Evolutionary conservation across 1,140 invertebrate genomes (phyloP), one percentile per base, ranked within the genome.

Genomic region (Ericerus pela): DNA sequence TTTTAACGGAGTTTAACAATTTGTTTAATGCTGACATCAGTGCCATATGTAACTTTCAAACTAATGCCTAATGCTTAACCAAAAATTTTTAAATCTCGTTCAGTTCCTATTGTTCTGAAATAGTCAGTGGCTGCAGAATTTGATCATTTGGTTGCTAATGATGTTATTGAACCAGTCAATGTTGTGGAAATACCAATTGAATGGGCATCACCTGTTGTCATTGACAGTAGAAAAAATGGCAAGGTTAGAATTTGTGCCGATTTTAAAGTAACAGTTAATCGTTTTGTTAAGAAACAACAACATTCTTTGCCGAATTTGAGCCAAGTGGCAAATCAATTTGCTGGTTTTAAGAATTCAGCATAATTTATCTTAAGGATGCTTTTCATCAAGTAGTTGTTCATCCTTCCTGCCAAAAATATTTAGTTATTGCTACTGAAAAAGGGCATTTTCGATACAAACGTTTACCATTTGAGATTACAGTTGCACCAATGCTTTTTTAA

Each of bases 171-270:
- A 33, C 56, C 58, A 30, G 66, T 71, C 14, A 62, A 68, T 53
- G 41, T 24, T 5, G 26, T 24, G 16, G 41, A 47, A 47, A 47
- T 10, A 22, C 55, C 59, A 54, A 67, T 64, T n/a, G 66, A 72
- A 37, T 77, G 72, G 73, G 72, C 69, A 3, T 68, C 73, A 3
- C 73, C 72, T 0, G 60, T 77, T 6, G 74, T 77, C 0, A 61
- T 69, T 2, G 69, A 75, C 0, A 29, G 64, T 18, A 77, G 76
- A 58, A 47, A 64, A 1, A 63, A 76, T 59, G 70, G 69, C 6
- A 59, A 62, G 16, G 59, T 71, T 26, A 56, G 74, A 18, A 64
- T 77, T 27, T 75, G 73, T 61, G 67, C 64, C 1, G 74, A 78
- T 64, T 76, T 70, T 64, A 70, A 71, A 56, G 59, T 64, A 2